These are phyloP conservation scores for Notamacropus eugenii DNA, from an alignment of 2,797 vertebrate species.

Conservation along the genomic window DNA sequence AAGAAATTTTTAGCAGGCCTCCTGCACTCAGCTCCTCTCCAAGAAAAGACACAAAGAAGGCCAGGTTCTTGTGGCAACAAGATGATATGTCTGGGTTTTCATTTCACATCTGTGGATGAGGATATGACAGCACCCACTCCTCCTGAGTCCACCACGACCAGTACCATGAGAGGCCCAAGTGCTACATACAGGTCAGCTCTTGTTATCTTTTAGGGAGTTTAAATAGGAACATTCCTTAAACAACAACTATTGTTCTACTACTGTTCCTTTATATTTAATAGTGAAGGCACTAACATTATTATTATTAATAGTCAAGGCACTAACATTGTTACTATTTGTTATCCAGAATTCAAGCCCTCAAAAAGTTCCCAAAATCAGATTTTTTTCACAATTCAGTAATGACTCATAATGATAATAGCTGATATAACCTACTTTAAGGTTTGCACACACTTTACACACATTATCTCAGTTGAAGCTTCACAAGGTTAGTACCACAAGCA, in stretches of 20 bases:
- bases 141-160: background rate
- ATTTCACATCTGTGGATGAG: conserved; percentile 32
- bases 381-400: background rate
- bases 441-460: background rate
- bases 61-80: background rate
- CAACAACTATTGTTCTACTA: background rate
- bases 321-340: background rate
- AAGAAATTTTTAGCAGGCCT: background rate
- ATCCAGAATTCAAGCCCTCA: conserved; percentile 42
- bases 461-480: background rate
- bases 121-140: conserved; percentile 13
- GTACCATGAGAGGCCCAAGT: background rate
- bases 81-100: background rate
- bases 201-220: background rate
- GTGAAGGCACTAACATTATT: background rate
- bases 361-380: conserved; percentile 26
- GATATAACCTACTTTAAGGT: background rate
- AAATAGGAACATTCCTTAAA: background rate
- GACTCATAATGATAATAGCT: background rate
- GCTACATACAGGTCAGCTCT: background rate
- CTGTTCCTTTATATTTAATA: background rate
- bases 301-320: background rate
- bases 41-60: background rate
- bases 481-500: background rate
- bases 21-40: background rate